phyloP scores from a whole-genome alignment of 2,888 invertebrate genomes.

The Stegophylla sp. region DNA sequence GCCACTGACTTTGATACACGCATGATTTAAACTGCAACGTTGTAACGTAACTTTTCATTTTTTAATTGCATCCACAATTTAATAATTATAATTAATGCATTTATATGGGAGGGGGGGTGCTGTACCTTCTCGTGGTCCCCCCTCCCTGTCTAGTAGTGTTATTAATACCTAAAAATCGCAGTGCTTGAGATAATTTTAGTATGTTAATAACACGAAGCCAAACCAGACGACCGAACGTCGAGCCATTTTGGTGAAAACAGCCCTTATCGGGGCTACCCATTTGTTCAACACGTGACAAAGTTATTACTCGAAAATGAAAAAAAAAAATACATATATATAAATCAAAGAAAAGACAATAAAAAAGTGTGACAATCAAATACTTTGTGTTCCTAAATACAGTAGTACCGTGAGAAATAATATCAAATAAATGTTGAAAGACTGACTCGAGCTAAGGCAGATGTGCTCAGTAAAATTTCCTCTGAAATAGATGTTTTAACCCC shows the following conservation, averaged over 20 bases:
- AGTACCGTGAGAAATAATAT: not conserved
- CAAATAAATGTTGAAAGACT: constrained; percentile 8
- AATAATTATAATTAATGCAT: no score
- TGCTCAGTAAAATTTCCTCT: not conserved
- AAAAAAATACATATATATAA: no score
- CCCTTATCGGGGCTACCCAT: constrained; percentile 2
- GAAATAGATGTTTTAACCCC: not conserved
- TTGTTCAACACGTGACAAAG: no score
- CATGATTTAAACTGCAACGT: no score
- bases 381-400: not conserved
- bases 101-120: not conserved
- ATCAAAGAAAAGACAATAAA: not conserved
- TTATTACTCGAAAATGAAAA: no score
- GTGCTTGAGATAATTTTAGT: no score
- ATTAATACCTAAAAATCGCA: not conserved
- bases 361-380: not conserved
- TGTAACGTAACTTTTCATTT: no score
- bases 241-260: constrained; percentile 15
- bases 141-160: not conserved
- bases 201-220: constrained; percentile 16
- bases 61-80: no score
- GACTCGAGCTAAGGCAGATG: constrained; percentile 4
- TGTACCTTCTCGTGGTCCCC: not conserved
- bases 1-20: no score
- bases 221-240: constrained; percentile 9